Evolutionary conservation across 1,140 invertebrate genomes (phyloP).

Genomic region (Tetramorium simillimum): DNA sequence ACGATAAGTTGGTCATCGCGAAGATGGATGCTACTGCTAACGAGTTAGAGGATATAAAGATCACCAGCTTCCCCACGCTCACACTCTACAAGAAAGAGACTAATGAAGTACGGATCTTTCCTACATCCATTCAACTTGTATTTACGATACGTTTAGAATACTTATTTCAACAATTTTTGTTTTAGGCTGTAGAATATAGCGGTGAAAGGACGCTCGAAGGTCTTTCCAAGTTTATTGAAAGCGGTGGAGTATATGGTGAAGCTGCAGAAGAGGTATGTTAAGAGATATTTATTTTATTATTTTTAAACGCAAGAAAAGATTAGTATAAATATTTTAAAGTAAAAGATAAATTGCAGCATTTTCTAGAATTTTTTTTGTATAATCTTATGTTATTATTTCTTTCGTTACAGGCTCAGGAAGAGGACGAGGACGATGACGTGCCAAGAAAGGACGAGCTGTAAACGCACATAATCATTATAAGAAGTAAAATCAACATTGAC

Average conservation of each 20-base stretch:
- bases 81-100: conserved; percentile 97
- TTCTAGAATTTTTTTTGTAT: not conserved
- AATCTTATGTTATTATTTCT: conserved; percentile 70
- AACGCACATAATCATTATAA: conserved; percentile 73
- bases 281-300: conserved; percentile 23
- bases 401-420: conserved; percentile 85
- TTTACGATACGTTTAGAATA: not conserved
- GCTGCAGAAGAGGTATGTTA: conserved; percentile 87
- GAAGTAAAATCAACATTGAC: conserved; percentile 63
- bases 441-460: conserved; percentile 90
- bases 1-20: conserved; percentile 95
- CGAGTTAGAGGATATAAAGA: conserved; percentile 97
- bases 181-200: conserved; percentile 95
- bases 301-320: not conserved
- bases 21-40: conserved; percentile 99
- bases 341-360: not conserved
- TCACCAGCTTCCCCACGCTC: conserved; percentile 98
- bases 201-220: conserved; percentile 98
- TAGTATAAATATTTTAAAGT: not conserved
- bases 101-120: conserved; percentile 90
- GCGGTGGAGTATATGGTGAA: conserved; percentile 89
- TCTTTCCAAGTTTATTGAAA: conserved; percentile 96
- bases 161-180: conserved; percentile 53
- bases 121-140: not conserved
- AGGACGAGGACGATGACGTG: conserved; percentile 88